A percentile compares a stretch with the other conserved stretches of the same genome.
These are phyloP conservation scores for Nomada lathburiana DNA, from an alignment of 2,888 invertebrate species.

Conservation along the genomic window DNA sequence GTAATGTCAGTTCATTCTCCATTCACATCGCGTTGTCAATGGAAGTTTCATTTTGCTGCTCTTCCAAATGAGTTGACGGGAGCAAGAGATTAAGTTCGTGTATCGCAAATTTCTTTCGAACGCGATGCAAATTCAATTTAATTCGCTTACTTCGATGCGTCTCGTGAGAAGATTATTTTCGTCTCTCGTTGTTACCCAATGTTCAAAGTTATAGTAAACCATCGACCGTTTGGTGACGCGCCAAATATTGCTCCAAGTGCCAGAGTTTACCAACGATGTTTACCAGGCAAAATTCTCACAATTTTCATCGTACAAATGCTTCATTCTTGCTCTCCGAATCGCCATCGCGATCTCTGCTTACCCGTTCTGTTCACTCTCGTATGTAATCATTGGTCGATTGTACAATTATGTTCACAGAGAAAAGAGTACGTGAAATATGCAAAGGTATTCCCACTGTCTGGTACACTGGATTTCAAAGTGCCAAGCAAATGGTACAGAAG, in stretches of 20 bases:
- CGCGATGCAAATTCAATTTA: conserved; percentile 23
- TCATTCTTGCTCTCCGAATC: neutral
- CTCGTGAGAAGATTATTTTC: conserved; percentile 53
- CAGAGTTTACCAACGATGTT: conserved; percentile 39
- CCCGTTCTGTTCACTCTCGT: neutral
- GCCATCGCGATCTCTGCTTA: no score
- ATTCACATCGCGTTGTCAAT: no score
- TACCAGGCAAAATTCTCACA: conserved; percentile 32
- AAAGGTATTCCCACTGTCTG: conserved; percentile 95
- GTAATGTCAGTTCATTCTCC: no score
- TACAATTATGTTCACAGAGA: conserved; percentile 88
- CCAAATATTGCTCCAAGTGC: conserved; percentile 50
- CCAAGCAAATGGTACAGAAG: conserved; percentile 97
- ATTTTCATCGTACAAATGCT: conserved; percentile 17
- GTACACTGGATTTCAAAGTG: conserved; percentile 92
- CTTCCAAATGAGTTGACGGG: no score
- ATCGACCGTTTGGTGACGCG: conserved; percentile 45
- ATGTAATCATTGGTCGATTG: neutral
- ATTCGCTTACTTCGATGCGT: conserved; percentile 33
- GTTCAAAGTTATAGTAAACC: conserved; percentile 52
- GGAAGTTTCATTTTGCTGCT: no score
- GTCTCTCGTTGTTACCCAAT: conserved; percentile 49
- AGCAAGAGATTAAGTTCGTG: neutral
- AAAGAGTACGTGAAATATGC: conserved; percentile 98
- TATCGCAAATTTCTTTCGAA: neutral